Evolutionary conservation across 2,888 invertebrate genomes (phyloP).

Genomic region (Nomada ruficornis): DNA sequence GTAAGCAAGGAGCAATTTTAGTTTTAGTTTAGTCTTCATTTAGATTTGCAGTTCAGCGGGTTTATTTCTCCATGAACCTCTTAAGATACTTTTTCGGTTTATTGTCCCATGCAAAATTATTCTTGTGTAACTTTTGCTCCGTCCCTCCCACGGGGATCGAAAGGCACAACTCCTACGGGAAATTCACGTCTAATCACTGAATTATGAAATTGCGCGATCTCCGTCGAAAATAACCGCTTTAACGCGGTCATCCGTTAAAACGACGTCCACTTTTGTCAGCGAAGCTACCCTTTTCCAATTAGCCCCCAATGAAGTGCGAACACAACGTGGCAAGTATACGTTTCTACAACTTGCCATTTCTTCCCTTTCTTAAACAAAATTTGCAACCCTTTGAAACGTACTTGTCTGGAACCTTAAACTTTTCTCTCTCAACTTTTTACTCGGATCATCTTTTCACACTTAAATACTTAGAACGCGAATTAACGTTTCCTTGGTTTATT

Average conservation of each 20-base stretch:
- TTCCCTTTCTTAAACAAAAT: not conserved
- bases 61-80: not conserved
- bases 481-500: too few species aligned
- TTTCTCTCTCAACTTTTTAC: too few species aligned
- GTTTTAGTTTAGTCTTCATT: too few species aligned
- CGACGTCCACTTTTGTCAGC: slow-evolving; percentile 20
- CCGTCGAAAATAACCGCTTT: slow-evolving; percentile 41
- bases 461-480: too few species aligned
- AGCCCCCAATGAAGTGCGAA: not conserved
- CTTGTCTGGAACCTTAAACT: not conserved
- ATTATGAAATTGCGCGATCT: slow-evolving; percentile 65
- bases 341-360: not conserved
- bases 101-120: not conserved
- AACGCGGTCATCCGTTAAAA: slow-evolving; percentile 37
- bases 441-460: too few species aligned
- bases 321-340: not conserved
- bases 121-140: slow-evolving; percentile 26
- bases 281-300: slow-evolving; percentile 18
- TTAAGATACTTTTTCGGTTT: not conserved
- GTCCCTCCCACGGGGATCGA: slow-evolving; percentile 29
- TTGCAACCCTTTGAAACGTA: not conserved
- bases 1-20: too few species aligned
- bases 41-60: not conserved
- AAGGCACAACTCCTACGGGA: slow-evolving; percentile 61
- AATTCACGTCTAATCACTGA: slow-evolving; percentile 66